phyloP scores from a whole-genome alignment of 2,888 invertebrate species.

The Sminthurinus aureus region DNA sequence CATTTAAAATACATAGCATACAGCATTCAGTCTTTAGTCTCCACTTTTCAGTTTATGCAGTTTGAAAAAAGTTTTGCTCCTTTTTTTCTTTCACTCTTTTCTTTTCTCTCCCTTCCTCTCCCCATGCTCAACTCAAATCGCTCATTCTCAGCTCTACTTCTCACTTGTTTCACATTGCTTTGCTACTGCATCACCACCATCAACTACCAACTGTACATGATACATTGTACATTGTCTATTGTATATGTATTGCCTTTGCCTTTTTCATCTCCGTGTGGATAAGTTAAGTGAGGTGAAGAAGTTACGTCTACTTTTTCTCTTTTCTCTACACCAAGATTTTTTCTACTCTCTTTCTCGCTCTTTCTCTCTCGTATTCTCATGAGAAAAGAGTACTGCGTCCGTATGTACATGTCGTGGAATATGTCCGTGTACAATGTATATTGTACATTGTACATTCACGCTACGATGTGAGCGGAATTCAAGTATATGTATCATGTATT shows the following conservation, averaged over 20 bases:
- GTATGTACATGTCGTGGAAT: too few species aligned
- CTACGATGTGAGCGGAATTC: neutral
- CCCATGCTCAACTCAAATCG: neutral
- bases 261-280: neutral
- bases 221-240: neutral
- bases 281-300: conserved; percentile 38
- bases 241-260: neutral
- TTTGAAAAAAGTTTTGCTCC: conserved; percentile 27
- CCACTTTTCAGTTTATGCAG: conserved; percentile 25
- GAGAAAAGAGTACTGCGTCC: neutral
- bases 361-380: conserved; percentile 31
- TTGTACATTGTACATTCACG: too few species aligned
- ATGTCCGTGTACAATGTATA: too few species aligned
- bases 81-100: conserved; percentile 20
- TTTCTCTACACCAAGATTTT: conserved; percentile 19
- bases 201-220: too few species aligned
- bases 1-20: too few species aligned
- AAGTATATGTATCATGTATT: too few species aligned
- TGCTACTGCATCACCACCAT: too few species aligned
- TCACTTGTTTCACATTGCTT: conserved; percentile 5
- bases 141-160: neutral
- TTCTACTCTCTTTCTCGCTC: conserved; percentile 6
- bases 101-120: conserved; percentile 4
- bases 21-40: neutral
- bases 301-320: conserved; percentile 10